Base-by-base conservation (phyloP, 1,140 invertebrate species). In the Phymastichus coffea region DNA sequence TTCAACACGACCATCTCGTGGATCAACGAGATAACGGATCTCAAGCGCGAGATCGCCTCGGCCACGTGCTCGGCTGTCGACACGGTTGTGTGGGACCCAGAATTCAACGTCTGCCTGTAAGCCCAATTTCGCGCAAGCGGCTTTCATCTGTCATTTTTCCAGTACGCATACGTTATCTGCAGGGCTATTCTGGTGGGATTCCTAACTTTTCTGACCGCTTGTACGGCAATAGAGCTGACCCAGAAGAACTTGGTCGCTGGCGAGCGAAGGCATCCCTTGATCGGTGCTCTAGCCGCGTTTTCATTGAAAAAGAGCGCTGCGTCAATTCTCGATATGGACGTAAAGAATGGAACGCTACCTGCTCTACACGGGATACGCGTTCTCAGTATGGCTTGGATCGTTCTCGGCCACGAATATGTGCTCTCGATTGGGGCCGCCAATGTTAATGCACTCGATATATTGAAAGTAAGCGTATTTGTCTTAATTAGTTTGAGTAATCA, bases 381-480 rank as follows among this genome's bases (percentile, higher is more conserved):
- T 25, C 19, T 61, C 9, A 55, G 51, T 12, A 61, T 55, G 10
- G 7, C 8, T 14, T 61, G 58, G 58, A 23, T 61, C n/a, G 28
- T 61, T 4, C 2, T 61, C 6, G 58, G 52, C 10, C 58, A 61
- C n/a, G 19, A 40, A 33, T 49, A 33, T 19, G 4, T 43, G 2
- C 1, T 4, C 0, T 9, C 10, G 6, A 15, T 10, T 8, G 3
- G 1, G 8, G 19, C 8, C 2, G 17, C 23, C 0, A 38, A 48
- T 20, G 20, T 61, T 12, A 61, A 61, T 43, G 17, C 1, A 7
- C 0, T 49, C 0, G 33, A 48, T 23, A 33, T 54, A 54, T 1
- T 12, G 2, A 14, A 47, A 4, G 57, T 60, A 22, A 51, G 48
- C 7, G 20, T 51, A n/a, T n/a, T n/a, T n/a, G n/a, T n/a, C n/a